Evolutionary conservation across 2,797 vertebrate genomes (phyloP), one percentile per base, ranked within the genome.

Genomic region (Danio choprae): DNA sequence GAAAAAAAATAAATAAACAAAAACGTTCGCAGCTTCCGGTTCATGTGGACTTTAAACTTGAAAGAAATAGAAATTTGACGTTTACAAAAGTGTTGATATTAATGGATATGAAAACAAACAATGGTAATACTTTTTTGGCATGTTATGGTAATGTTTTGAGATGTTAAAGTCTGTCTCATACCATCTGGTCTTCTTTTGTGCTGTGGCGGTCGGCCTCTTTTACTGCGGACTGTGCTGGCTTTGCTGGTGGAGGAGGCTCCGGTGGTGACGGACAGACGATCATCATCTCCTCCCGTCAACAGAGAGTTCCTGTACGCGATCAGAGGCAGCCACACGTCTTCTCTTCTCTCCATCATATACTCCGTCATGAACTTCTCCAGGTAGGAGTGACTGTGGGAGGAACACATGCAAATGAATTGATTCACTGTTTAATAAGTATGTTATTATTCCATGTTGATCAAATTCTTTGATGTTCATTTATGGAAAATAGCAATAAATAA

Each of bases 281-380:
- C 95, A 59, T 96, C 98, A 41, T 94, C 93, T 1, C 97, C 97
- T 0, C 98, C 98, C 0, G 98, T 99, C 76, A 98, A 95, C 85
- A 99, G 89, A 0, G 98, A 99, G 93, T 99, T 99, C 89, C 98
- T 94, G 84, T 99, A 99, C 67, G 98, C 98, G 86, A 99, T 99
- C 20, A 99, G 95, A 2, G 98, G 98, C 85, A 99, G 95, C 98
- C 98, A 99, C 4, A 99, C 96, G 36, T 99, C 98, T 91, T 99
- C 98, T 64, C 98, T 94, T 22, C 98, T 95, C 90, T 99, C 98
- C 90, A 97, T 97, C 98, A 99, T 99, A 7, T 98, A 96, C 84
- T 99, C 98, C 0, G 96, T 96, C 92, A 99, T 96, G 88, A 99
- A 99, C 91, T 99, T 99, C 91, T 99, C 98, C 84, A 99, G 88